Evolutionary conservation across 2,113 vertebrate genomes (phyloP).

Genomic region (Eptatretus burgeri): DNA sequence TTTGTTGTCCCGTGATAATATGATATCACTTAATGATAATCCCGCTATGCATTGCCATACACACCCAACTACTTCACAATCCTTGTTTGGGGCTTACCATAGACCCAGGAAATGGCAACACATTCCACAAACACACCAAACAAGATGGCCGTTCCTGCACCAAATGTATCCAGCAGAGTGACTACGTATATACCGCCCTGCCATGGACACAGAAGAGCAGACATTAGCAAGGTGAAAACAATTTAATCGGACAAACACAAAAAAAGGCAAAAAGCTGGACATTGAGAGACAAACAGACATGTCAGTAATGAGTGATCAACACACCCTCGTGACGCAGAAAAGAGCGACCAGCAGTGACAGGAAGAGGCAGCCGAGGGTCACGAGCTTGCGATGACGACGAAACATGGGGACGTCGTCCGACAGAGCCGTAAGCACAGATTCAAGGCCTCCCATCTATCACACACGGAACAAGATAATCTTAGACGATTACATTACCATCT

Average conservation of each 20-base stretch:
- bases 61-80: too few species aligned
- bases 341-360: neutral
- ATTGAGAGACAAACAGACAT: too few species aligned
- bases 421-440: neutral
- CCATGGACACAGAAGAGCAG: too few species aligned
- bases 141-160: neutral
- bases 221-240: too few species aligned
- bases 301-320: neutral
- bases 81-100: neutral
- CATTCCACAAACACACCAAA: neutral
- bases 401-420: neutral
- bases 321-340: neutral
- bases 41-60: too few species aligned
- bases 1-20: too few species aligned
- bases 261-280: too few species aligned
- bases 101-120: neutral
- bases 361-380: neutral
- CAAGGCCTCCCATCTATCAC: neutral
- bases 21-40: too few species aligned
- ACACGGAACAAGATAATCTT: too few species aligned
- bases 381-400: neutral
- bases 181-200: neutral
- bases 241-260: too few species aligned
- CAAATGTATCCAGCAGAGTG: neutral
- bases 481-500: too few species aligned